A percentile compares a stretch with the other conserved stretches of the same genome.
These are phyloP conservation scores for Drosophila parvula DNA, from an alignment of 1,140 invertebrate species.

Conservation along the genomic window DNA sequence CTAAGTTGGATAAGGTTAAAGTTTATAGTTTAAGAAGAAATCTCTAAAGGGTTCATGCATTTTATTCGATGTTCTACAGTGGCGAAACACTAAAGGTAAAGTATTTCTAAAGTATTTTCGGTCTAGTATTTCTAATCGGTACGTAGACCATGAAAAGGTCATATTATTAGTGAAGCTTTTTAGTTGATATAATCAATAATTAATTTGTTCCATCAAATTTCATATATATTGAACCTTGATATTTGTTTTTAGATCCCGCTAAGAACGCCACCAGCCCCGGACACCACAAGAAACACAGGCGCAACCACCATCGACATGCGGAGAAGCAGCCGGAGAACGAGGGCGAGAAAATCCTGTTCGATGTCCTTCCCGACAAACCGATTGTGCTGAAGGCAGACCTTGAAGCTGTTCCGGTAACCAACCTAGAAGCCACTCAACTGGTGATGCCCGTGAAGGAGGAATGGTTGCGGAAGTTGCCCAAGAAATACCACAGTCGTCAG, in stretches of 20 bases:
- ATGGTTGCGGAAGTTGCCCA: constrained; percentile 55
- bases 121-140: no score
- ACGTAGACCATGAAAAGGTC: no score
- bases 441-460: constrained; percentile 51
- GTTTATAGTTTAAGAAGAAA: no score
- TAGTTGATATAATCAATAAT: no score
- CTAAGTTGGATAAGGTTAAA: no score
- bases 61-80: no score
- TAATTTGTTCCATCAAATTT: no score
- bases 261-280: constrained; percentile 46
- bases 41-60: no score
- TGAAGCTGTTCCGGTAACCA: constrained; percentile 6
- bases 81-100: no score
- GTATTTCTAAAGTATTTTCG: no score
- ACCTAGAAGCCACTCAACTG: constrained; percentile 43
- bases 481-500: constrained; percentile 63
- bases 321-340: constrained; percentile 16
- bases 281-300: constrained; percentile 27
- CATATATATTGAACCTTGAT: not conserved
- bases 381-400: constrained; percentile 46
- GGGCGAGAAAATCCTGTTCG: constrained; percentile 65
- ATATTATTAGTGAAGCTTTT: no score
- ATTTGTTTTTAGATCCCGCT: constrained; percentile 44
- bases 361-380: constrained; percentile 64
- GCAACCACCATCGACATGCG: constrained; percentile 37